A percentile compares a stretch with the other conserved stretches of the same genome.
Evolutionary conservation across 2,888 invertebrate genomes (phyloP).

Genomic region (Metacarcinus magister): DNA sequence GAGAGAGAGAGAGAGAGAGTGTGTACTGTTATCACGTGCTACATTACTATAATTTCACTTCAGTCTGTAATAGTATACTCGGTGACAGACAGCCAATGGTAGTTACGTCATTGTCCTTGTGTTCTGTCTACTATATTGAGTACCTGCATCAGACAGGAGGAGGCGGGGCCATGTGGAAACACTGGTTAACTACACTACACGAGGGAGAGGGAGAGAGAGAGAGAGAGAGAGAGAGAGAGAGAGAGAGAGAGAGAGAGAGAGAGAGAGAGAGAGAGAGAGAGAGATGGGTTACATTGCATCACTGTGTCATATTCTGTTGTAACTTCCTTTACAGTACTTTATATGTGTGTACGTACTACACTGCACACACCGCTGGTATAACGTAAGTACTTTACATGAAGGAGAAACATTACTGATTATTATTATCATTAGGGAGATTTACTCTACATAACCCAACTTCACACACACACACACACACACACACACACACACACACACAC

Average conservation of each 20-base stretch:
- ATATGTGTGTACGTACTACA: background rate
- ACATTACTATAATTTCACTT: too few relatives aligned
- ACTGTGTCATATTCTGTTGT: background rate
- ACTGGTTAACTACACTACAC: too few relatives aligned
- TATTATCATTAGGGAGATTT: too few relatives aligned
- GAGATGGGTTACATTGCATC: slow-evolving; percentile 27
- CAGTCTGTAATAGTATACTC: too few relatives aligned
- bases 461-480: background rate
- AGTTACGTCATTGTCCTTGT: too few relatives aligned
- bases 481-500: slow-evolving; percentile 44
- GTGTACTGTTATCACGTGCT: too few relatives aligned
- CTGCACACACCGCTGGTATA: background rate
- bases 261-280: slow-evolving; percentile 51
- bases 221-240: background rate
- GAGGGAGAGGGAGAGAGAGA: slow-evolving; percentile 17
- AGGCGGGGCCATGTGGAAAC: too few relatives aligned
- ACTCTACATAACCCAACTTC: too few relatives aligned
- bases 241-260: slow-evolving; percentile 32
- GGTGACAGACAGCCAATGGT: too few relatives aligned
- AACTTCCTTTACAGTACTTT: background rate
- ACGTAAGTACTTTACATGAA: background rate
- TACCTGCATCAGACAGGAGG: too few relatives aligned
- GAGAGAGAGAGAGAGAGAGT: too few relatives aligned
- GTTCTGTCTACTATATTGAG: too few relatives aligned
- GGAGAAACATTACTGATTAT: background rate